Base-by-base conservation (phyloP, 2,888 invertebrate species). In the Myopa testacea region DNA sequence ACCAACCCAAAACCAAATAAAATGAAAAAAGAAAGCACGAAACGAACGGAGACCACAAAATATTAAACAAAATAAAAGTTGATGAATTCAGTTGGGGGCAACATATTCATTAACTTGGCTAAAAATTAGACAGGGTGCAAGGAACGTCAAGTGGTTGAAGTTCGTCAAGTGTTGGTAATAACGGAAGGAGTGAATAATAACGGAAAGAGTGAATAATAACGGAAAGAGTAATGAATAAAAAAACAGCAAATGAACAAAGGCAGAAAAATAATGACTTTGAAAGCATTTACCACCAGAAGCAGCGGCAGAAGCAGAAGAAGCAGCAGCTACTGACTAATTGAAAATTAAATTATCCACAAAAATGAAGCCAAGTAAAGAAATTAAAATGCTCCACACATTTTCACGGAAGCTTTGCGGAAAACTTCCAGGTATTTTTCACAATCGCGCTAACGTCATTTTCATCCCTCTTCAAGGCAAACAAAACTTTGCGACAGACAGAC, bases 81-180 rank as follows among this genome's bases (percentile, higher is more conserved):
- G 16, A 38, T 70, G 65, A 70, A 62, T 76, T 76, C 70, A 58
- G 37, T 14, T 77, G 58, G 68, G 38, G 10, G 45, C 10, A 40
- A 67, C 58, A 50, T 58, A 77, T 26, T 26, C 26, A 26, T 72
- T 72, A 77, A 72, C 72, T 77, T 77, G 67, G 72, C 72, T 72
- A 77, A 72, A 58, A 38, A 45, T 58, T 69, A 65, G 8, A 74
- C 67, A 67, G 45, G 37, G 52, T 75, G 55, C 34, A n/a, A 14
- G 26, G 26, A 26, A 26, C 16, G n/a, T 26, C 72, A 72, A 72
- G 40, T 72, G 37, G 60, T 38, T 34, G 58, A 34, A 26, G 26
- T 26, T 26, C 26, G 26, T 26, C 26, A 14, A 40, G 19, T n/a
- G 55, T 1, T 10, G 60, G 37, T 19, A 60, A 40, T 38, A 72